These are phyloP conservation scores for Drosophila navojoa DNA, from an alignment of 1,140 invertebrate species.

Conservation along the genomic window DNA sequence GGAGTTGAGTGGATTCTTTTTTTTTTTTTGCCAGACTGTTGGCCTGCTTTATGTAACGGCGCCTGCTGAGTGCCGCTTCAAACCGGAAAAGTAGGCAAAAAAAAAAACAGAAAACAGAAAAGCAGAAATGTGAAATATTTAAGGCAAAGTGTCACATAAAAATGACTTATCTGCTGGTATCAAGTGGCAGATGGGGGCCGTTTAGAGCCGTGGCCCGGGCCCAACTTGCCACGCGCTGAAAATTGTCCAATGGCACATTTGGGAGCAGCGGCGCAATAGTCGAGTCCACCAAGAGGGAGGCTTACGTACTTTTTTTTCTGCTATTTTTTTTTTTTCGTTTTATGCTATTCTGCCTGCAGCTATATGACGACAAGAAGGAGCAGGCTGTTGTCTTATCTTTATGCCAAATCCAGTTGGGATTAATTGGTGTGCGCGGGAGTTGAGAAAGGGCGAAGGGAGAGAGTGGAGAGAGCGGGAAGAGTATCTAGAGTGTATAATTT, in stretches of 20 bases:
- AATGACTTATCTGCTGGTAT: constrained; percentile 82
- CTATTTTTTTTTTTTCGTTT: too few relatives aligned
- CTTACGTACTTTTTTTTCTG: too few relatives aligned
- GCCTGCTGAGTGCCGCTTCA: constrained; percentile 25
- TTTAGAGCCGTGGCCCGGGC: too few relatives aligned
- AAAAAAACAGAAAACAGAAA: constrained; percentile 30
- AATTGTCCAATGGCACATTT: constrained; percentile 66
- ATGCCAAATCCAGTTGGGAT: constrained; percentile 81
- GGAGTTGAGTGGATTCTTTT: background rate
- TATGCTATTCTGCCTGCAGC: constrained; percentile 54
- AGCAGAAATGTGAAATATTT: constrained; percentile 82
- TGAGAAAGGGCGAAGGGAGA: constrained; percentile 14
- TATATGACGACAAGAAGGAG: constrained; percentile 36
- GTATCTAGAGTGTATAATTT: constrained; percentile 73
- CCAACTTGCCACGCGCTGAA: constrained; percentile 65
- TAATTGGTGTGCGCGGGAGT: constrained; percentile 68
- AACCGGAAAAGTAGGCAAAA: background rate
- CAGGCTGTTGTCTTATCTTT: constrained; percentile 76
- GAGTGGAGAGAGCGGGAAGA: constrained; percentile 49
- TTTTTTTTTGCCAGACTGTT: background rate
- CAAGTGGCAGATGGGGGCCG: constrained; percentile 54
- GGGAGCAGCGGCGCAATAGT: constrained; percentile 16
- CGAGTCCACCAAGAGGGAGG: background rate
- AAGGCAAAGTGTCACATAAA: constrained; percentile 83
- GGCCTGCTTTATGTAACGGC: constrained; percentile 57